Evolutionary conservation across 2,113 vertebrate species (phyloP), one percentile per base, ranked within the genome.

Genomic region (Caranx melampygus): DNA sequence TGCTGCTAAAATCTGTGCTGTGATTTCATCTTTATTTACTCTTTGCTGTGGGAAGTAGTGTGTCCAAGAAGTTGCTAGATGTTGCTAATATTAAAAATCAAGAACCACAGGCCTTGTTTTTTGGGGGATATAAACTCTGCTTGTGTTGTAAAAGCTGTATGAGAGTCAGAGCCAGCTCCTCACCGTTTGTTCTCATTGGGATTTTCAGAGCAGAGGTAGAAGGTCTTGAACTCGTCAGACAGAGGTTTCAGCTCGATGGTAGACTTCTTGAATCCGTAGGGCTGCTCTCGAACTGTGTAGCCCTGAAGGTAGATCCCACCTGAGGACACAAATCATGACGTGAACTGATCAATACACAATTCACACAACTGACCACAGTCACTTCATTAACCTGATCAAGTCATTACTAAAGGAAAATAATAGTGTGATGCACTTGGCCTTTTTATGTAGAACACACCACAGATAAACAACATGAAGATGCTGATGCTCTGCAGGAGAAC

Each of bases 291-390:
- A 21, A 97, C 96, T 26, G 44, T 92, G 68, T 98, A 98, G 0
- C 97, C 97, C 69, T 98, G 97, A 4, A 98, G 92, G 83, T 97
- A 98, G 62, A 98, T 95, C 42, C 96, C 97, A 78, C 97, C 97
- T 98, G 67, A 3, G 78, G 12, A 82, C 40, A 78, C 6, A 82
- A 3, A 70, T 2, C 3, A 69, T 5, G 31, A 71, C 21, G 33
- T 20, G 11, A 5, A 11, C 16, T 59, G 20, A 72, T 60, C 8
- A 64, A 55, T 49, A 35, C 37, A 55, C 34, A 10, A 45, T 31
- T 44, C 45, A 34, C 26, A 26, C 26, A 26, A 1, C 26, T 26
- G 26, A 26, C 26, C 26, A 8, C 16, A 20, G 47, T 26, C 26
- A 35, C 20, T 61, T 33, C 11, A 72, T 13, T 1, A 44, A 7